Evolutionary conservation across 1,140 invertebrate species (phyloP), one percentile per base, ranked within the genome.

Genomic region (Drosophila oshimai): DNA sequence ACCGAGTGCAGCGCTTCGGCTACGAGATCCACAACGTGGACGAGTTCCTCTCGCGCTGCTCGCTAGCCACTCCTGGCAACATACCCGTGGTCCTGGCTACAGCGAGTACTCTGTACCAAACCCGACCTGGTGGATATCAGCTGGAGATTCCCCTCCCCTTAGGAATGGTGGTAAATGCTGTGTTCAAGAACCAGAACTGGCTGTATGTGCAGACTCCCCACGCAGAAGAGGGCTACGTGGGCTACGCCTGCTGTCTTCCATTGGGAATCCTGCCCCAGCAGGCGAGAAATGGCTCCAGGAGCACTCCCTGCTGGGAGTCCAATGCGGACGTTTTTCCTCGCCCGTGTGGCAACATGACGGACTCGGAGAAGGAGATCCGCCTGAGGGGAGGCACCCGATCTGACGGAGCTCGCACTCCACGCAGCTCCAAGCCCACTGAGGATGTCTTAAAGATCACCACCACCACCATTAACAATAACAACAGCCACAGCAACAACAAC

Each of bases 131-230:
- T 10, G 94, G 94, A 13, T 93, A 92, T 42, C 95, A 96, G 80
- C 92, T 93, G 15, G 95, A 96, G 89, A 91, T 95, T 28, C 92
- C 93, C 0, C 84, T 97, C 46, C 95, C 95, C 0, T 91, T 96
- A 41, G 96, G 96, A 6, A 96, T 96, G 88, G 95, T 97, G 2
- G 95, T 97, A 0, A 97, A 96, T 84, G 96, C 95, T 0, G 94
- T 96, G 4, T 97, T 96, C 89, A 96, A 96, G 90, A 96, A 95
- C 72, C 94, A 95, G 68, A 93, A 94, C 67, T 97, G 96, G 96
- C 88, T 97, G 1, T 96, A 96, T 75, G 95, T 95, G 1, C 95
- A 96, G 87, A 96, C 96, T 0, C 95, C 95, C 1, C 95, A 95
- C 65, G 94, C 93, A 0, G 94, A 96, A 54, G 95, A 96, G 87